These are phyloP conservation scores for Coecobrya sp. DNA, from an alignment of 2,888 invertebrate genomes.

Conservation along the genomic window DNA sequence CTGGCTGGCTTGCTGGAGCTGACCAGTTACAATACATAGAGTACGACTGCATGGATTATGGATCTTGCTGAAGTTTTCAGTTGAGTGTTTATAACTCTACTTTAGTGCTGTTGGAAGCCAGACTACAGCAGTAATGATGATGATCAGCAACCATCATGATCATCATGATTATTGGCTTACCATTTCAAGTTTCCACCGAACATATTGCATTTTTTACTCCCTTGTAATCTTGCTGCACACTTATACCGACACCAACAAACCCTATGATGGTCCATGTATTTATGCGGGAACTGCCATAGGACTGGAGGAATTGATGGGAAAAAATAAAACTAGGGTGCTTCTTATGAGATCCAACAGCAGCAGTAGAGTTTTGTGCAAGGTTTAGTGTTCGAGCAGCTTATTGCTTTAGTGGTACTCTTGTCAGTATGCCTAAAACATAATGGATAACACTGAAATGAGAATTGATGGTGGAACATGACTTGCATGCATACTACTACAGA, in stretches of 20 bases:
- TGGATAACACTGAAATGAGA: constrained; percentile 60
- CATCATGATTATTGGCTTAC: constrained; percentile 26
- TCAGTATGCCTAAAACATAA: constrained; percentile 40
- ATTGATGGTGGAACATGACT: constrained; percentile 55
- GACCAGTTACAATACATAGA: neutral
- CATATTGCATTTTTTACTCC: constrained; percentile 33
- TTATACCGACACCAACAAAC: neutral
- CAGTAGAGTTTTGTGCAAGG: neutral
- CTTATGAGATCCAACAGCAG: constrained; percentile 25
- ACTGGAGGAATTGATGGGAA: constrained; percentile 7
- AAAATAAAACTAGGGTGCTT: neutral
- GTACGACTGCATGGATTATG: no score
- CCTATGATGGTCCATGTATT: neutral
- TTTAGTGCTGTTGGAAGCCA: neutral
- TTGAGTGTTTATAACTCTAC: constrained; percentile 12
- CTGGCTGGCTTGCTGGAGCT: neutral
- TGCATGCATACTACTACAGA: constrained; percentile 15
- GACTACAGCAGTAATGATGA: constrained; percentile 3
- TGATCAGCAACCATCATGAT: neutral
- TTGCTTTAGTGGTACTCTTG: neutral
- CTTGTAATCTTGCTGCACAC: constrained; percentile 8
- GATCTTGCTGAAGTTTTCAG: neutral
- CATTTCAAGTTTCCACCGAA: constrained; percentile 26
- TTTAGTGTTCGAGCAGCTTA: neutral
- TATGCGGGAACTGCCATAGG: neutral